These are phyloP conservation scores for Hemistola chrysoprasaria DNA, from an alignment of 2,888 invertebrate genomes.

Conservation along the genomic window DNA sequence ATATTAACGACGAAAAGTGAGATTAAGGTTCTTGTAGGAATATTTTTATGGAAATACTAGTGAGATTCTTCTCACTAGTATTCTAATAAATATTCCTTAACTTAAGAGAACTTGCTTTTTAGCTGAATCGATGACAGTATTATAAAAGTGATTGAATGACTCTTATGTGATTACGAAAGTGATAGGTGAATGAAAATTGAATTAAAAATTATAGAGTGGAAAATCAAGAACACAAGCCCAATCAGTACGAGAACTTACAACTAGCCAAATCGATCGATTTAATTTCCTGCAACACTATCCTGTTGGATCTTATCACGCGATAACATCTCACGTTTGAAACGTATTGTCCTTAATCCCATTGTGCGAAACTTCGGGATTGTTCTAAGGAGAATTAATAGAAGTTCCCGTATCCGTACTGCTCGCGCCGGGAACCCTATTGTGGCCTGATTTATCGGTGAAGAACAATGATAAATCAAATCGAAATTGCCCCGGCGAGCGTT, in stretches of 20 bases:
- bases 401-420: constrained; percentile 48
- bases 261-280: constrained; percentile 23
- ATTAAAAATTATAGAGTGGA: too few relatives aligned
- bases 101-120: too few relatives aligned
- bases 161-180: too few relatives aligned
- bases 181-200: too few relatives aligned
- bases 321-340: constrained; percentile 68
- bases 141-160: too few relatives aligned
- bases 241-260: constrained; percentile 4
- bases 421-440: constrained; percentile 61
- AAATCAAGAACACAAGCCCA: not conserved
- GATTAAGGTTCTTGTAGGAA: too few relatives aligned
- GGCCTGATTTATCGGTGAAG: constrained; percentile 77
- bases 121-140: too few relatives aligned
- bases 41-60: too few relatives aligned
- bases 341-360: constrained; percentile 74
- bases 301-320: constrained; percentile 47
- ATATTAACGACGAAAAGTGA: too few relatives aligned
- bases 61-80: too few relatives aligned
- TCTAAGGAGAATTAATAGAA: constrained; percentile 79
- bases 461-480: constrained; percentile 81
- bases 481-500: constrained; percentile 64
- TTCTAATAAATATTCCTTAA: too few relatives aligned
- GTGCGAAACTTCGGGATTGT: constrained; percentile 70
- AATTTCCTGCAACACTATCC: constrained; percentile 32